phyloP scores from a whole-genome alignment of 2,113 vertebrate species.

The Coregonus clupeaformis region DNA sequence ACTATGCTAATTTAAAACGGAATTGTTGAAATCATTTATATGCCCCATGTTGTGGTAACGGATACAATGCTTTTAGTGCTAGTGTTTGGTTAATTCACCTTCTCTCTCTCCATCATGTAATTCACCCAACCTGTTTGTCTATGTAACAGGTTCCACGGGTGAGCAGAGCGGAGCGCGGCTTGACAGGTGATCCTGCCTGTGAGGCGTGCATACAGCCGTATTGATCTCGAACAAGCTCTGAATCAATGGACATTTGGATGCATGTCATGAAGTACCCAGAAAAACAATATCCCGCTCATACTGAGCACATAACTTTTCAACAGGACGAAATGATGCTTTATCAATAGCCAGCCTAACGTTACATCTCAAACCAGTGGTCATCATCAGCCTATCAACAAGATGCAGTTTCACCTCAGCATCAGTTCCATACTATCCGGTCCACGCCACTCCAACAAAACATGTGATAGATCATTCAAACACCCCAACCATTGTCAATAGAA shows the following conservation, averaged over 20 bases:
- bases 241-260: constrained; percentile 6
- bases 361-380: background rate
- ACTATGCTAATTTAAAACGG: too few relatives aligned
- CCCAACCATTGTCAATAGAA: too few relatives aligned
- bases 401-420: background rate
- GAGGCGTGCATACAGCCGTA: constrained; percentile 16
- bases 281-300: constrained; percentile 10
- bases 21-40: background rate
- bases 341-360: too few relatives aligned
- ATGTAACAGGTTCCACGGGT: constrained; percentile 20
- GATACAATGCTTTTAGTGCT: background rate
- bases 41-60: background rate
- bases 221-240: constrained; percentile 7
- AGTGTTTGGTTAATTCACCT: background rate
- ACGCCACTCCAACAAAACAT: too few relatives aligned
- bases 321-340: background rate
- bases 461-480: too few relatives aligned
- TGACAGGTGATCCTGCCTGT: constrained; percentile 5
- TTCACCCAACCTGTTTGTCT: background rate
- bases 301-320: constrained; percentile 1
- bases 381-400: background rate
- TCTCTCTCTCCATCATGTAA: too few relatives aligned
- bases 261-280: constrained; percentile 4
- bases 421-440: too few relatives aligned
- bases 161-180: background rate